Evolutionary conservation across 1,140 invertebrate species (phyloP).

Genomic region (Drosophila leontia): DNA sequence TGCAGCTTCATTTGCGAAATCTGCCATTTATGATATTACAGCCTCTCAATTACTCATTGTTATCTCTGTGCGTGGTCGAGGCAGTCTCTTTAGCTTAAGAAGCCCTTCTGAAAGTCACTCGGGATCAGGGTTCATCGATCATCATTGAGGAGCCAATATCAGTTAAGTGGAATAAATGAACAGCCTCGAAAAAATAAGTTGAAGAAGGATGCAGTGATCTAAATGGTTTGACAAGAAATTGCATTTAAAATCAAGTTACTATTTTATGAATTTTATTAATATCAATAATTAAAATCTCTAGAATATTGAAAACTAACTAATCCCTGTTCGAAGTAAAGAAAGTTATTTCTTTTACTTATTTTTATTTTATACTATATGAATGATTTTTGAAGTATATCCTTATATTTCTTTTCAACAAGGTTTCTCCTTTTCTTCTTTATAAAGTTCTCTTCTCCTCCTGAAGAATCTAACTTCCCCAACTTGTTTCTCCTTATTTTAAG

Average conservation of each 20-base stretch:
- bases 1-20: conserved; percentile 62
- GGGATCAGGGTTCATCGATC: conserved; percentile 57
- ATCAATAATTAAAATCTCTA: background rate
- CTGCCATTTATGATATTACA: conserved; percentile 44
- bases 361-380: background rate
- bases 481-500: background rate
- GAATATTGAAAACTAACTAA: background rate
- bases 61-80: conserved; percentile 48
- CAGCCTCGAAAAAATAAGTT: background rate
- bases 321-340: background rate
- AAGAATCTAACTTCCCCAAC: background rate
- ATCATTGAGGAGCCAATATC: conserved; percentile 56
- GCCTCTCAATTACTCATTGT: conserved; percentile 61
- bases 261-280: background rate
- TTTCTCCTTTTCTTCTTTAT: background rate
- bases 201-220: background rate
- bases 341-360: background rate
- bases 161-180: conserved; percentile 25
- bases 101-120: conserved; percentile 47
- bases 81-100: conserved; percentile 23
- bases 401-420: background rate
- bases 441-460: background rate
- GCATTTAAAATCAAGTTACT: no score
- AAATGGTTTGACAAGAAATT: background rate
- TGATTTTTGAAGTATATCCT: background rate